These are phyloP conservation scores for Acanthosepion lycidas DNA, from an alignment of 2,888 invertebrate genomes.

Conservation along the genomic window DNA sequence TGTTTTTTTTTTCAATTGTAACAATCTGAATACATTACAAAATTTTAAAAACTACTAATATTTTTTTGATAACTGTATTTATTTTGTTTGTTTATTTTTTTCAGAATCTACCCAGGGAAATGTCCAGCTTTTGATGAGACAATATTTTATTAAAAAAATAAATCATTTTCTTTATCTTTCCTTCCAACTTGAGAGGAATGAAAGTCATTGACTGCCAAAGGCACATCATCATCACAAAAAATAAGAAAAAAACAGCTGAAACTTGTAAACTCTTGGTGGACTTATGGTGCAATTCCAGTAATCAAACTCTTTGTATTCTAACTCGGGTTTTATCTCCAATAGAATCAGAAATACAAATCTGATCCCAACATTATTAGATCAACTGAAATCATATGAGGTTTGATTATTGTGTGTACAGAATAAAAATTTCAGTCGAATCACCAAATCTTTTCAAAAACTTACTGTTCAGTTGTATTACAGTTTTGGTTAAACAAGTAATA, in stretches of 20 bases:
- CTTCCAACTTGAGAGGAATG: not conserved
- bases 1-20: not conserved
- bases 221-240: not conserved
- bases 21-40: not conserved
- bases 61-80: not conserved
- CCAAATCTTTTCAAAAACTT: not conserved
- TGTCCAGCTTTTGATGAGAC: not conserved
- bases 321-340: not conserved
- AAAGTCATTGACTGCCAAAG: not conserved
- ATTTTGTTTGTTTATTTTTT: not conserved
- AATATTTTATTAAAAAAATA: not conserved
- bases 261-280: not conserved
- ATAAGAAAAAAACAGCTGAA: not conserved
- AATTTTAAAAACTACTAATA: not conserved
- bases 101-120: not conserved
- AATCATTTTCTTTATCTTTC: too few relatives aligned
- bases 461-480: not conserved
- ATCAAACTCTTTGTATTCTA: not conserved
- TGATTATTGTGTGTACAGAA: not conserved
- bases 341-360: not conserved
- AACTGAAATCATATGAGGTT: not conserved
- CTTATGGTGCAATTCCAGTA: not conserved
- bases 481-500: not conserved
- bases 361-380: not conserved
- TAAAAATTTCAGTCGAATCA: not conserved